Percentiles rank a stretch among this genome's conserved stretches.
Conservation (phyloP, 2,888 invertebrate species). For the Mycalesis mineus region DNA sequence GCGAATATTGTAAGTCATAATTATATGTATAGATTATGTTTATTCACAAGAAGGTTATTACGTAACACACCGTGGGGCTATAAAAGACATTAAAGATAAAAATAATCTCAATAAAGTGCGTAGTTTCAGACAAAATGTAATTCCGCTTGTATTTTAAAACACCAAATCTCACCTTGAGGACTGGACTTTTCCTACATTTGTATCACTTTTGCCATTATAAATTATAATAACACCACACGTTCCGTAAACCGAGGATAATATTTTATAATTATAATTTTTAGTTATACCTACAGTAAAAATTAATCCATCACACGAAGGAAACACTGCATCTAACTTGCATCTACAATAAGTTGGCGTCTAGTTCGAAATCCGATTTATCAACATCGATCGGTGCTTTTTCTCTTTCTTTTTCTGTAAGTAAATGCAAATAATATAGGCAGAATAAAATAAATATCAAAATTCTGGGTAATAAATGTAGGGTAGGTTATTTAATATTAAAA, state of each 20-base stretch:
- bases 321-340: too few species aligned
- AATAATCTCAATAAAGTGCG: constrained; percentile 14
- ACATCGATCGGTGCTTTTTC: too few species aligned
- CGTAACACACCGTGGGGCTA: not conserved
- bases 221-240: constrained; percentile 16
- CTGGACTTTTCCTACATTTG: constrained; percentile 26
- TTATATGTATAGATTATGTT: not conserved
- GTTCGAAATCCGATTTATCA: too few species aligned
- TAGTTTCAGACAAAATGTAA: constrained; percentile 17
- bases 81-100: constrained; percentile 6
- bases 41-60: not conserved
- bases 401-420: too few species aligned
- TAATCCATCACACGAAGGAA: too few species aligned
- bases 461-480: too few species aligned
- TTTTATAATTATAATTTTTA: not conserved
- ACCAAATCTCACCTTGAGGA: constrained; percentile 27
- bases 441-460: too few species aligned
- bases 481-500: too few species aligned
- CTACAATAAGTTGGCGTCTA: too few species aligned
- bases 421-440: too few species aligned
- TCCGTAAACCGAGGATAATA: not conserved
- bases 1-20: too few species aligned
- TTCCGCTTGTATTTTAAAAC: constrained; percentile 24
- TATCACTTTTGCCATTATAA: constrained; percentile 25
- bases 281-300: too few species aligned